Percentiles rank a stretch among this genome's conserved stretches.
Evolutionary conservation across 2,888 invertebrate species (phyloP).

Genomic region (Drosophila melanosoma): DNA sequence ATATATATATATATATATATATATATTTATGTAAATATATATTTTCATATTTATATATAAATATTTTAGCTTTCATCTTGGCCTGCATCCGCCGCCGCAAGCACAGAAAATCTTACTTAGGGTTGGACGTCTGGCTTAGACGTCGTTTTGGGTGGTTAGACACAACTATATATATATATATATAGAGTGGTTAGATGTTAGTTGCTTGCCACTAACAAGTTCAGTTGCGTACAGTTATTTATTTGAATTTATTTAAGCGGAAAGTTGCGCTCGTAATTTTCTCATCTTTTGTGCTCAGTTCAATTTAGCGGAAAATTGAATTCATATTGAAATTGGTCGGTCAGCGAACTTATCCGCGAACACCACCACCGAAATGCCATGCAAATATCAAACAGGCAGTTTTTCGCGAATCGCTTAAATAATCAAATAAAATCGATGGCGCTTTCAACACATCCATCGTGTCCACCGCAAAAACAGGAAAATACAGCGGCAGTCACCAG

Average conservation of each 20-base stretch:
- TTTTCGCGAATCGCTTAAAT: constrained; percentile 15
- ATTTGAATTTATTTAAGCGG: constrained; percentile 69
- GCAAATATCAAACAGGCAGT: constrained; percentile 44
- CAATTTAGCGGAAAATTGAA: constrained; percentile 73
- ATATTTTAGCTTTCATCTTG: constrained; percentile 63
- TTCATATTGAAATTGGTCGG: constrained; percentile 70
- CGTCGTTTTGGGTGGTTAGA: not conserved
- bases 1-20: constrained; percentile 51
- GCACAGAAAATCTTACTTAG: constrained; percentile 21
- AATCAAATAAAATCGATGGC: constrained; percentile 58
- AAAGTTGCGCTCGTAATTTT: constrained; percentile 60
- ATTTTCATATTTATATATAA: constrained; percentile 36
- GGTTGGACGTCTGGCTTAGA: constrained; percentile 10
- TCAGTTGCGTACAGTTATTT: constrained; percentile 58
- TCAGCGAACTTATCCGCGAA: constrained; percentile 54
- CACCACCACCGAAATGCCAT: constrained; percentile 35
- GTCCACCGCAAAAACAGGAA: constrained; percentile 52
- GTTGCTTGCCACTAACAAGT: constrained; percentile 48
- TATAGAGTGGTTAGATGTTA: constrained; percentile 11
- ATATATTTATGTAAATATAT: constrained; percentile 51
- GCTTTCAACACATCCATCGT: constrained; percentile 53
- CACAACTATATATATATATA: not conserved
- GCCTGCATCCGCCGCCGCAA: constrained; percentile 44
- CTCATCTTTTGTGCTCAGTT: constrained; percentile 67
- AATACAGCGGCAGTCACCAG: constrained; percentile 15